phyloP scores from a whole-genome alignment of 2,888 invertebrate species.

The Eupithecia vulgata region DNA sequence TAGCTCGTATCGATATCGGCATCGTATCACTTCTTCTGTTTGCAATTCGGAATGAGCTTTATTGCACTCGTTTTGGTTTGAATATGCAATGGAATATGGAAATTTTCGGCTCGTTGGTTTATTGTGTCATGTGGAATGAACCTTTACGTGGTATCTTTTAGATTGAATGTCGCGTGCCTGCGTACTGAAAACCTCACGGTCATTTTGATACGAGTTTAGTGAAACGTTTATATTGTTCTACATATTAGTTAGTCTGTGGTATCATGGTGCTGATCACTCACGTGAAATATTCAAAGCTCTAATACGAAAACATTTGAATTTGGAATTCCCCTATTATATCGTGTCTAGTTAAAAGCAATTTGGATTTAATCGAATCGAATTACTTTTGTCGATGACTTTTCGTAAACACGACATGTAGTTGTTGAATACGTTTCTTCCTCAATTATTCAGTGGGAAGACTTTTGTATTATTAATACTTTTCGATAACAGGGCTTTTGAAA shows the following conservation, averaged over 20 bases:
- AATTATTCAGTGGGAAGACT: background rate
- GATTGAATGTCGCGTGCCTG: background rate
- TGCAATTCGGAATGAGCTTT: slow-evolving; percentile 44
- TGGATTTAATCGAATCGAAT: slow-evolving; percentile 24
- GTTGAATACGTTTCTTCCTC: background rate
- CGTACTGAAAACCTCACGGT: background rate
- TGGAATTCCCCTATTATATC: slow-evolving; percentile 7
- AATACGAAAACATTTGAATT: slow-evolving; percentile 21
- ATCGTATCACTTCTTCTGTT: slow-evolving; percentile 44
- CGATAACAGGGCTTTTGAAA: background rate
- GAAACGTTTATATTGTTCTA: background rate
- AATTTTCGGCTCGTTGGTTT: slow-evolving; percentile 4
- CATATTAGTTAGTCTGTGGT: slow-evolving; percentile 7
- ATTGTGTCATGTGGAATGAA: background rate
- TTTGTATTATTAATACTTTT: background rate
- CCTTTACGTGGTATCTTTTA: background rate
- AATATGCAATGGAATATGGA: slow-evolving; percentile 14
- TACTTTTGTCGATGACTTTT: slow-evolving; percentile 20
- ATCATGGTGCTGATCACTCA: background rate
- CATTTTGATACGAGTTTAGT: background rate
- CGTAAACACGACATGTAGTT: slow-evolving; percentile 4
- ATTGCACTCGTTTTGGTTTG: slow-evolving; percentile 14
- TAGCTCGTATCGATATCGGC: slow-evolving; percentile 42
- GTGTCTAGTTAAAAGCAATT: slow-evolving; percentile 25
- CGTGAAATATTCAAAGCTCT: slow-evolving; percentile 8